A percentile compares a stretch with the other conserved stretches of the same genome.
phyloP scores from a whole-genome alignment of 2,888 invertebrate species.

The Apamea anceps region DNA sequence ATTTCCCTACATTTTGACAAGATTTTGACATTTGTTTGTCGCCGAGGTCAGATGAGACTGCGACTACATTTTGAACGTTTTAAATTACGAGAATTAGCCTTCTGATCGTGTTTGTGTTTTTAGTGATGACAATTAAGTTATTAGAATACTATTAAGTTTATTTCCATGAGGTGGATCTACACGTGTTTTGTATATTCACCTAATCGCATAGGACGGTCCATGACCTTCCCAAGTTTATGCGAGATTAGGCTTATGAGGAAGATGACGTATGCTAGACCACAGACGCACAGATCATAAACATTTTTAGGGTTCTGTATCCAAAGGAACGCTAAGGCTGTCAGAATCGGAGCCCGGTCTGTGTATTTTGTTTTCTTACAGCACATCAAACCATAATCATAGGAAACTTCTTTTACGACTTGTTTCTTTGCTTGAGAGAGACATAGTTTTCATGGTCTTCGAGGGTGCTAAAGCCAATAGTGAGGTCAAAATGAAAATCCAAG shows the following conservation, averaged over 20 bases:
- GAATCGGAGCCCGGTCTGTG: too few relatives aligned
- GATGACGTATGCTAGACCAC: background rate
- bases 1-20: too few relatives aligned
- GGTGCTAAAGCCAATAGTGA: too few relatives aligned
- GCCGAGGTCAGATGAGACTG: too few relatives aligned
- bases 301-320: background rate
- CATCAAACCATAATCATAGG: background rate
- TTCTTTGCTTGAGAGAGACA: too few relatives aligned
- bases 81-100: too few relatives aligned
- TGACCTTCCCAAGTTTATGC: background rate
- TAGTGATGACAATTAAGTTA: background rate
- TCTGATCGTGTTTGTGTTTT: background rate
- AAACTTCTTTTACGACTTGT: too few relatives aligned
- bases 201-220: background rate
- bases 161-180: background rate
- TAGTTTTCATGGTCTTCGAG: background rate
- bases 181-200: background rate
- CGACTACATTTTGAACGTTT: too few relatives aligned
- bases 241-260: background rate
- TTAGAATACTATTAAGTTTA: background rate
- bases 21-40: too few relatives aligned
- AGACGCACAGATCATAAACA: background rate
- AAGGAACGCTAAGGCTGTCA: background rate
- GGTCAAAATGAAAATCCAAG: too few relatives aligned
- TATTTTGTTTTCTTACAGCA: background rate